phyloP scores from a whole-genome alignment of 2,113 vertebrate species.

The Haplochromis burtoni region DNA sequence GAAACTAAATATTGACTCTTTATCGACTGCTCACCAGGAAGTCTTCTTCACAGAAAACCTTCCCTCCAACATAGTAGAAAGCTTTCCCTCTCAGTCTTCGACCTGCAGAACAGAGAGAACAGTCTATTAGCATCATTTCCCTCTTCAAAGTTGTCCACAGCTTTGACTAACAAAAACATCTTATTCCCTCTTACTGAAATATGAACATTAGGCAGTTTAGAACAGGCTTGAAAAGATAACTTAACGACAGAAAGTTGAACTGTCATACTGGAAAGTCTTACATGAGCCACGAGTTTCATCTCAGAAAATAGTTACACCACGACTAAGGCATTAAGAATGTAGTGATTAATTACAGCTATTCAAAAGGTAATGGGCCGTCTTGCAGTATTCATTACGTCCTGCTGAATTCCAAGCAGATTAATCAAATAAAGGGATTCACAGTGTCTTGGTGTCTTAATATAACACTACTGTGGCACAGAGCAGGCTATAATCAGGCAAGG shows the following conservation, averaged over 20 bases:
- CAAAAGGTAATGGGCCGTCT: constrained; percentile 33
- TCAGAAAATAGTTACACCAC: constrained; percentile 17
- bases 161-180: not conserved
- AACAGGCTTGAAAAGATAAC: not conserved
- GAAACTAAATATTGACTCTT: not conserved
- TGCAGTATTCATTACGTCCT: constrained; percentile 52
- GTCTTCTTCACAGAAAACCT: constrained; percentile 97
- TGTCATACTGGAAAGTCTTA: not conserved
- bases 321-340: not conserved
- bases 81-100: constrained; percentile 87
- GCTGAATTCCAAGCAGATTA: constrained; percentile 30
- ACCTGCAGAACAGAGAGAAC: constrained; percentile 48
- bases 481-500: not conserved
- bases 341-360: constrained; percentile 46
- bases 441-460: constrained; percentile 25
- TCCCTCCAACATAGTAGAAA: constrained; percentile 94
- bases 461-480: not conserved
- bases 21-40: constrained; percentile 83
- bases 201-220: not conserved
- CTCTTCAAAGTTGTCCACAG: not conserved
- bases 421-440: constrained; percentile 24
- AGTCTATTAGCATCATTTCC: not conserved
- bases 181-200: not conserved
- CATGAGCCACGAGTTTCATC: not conserved
- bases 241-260: not conserved